Base-by-base conservation (phyloP, 2,888 invertebrate genomes). In the Anthrax anthrax region DNA sequence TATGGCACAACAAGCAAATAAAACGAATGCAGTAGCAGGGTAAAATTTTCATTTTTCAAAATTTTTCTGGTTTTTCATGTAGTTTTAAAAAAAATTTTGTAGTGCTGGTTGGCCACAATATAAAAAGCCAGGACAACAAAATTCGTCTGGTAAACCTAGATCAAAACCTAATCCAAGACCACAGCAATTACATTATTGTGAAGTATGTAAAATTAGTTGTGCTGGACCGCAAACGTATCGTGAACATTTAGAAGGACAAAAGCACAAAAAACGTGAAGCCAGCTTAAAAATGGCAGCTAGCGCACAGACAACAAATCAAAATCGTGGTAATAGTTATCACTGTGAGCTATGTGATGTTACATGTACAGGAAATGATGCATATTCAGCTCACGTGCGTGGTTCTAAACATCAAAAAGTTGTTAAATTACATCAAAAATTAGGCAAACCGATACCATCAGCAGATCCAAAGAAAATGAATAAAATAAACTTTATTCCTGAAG, bases 311-410 rank as follows among this genome's bases (percentile, higher is more conserved):
- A 73, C 76, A 56, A 67, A 76, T 58, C 72, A 81, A 57, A 71
- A 77, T 42, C 73, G 78, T 23, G 76, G 80, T 43, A 78, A 76
- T 58, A 67, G 65, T 57, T 64, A 63, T 59, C 81, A 94, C 54
- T 98, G 98, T 71, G 96, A 97, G 69, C 77, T 98, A 50, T 98
- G 98, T 61, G 94, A 96, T 72, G 95, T 98, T 12, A 92, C 95
- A 13, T 98, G 97, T 70, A 97, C 97, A 13, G 97, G 97, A 47
- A 87, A 89, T 47, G 98, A 98, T 73, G 96, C 97, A 0, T 98
- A 97, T 72, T 92, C 94, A 37, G 94, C 95, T 40, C 97, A 98
- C 70, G 90, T 98, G 56, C 79, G 95, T 49, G 98, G 98, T 51
- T 86, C 92, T 55, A 97, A 97, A 70, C 98, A 98, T 74, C 92